Conservation (phyloP, 2,797 vertebrate genomes). For the Hypotaenidia okinawae region DNA sequence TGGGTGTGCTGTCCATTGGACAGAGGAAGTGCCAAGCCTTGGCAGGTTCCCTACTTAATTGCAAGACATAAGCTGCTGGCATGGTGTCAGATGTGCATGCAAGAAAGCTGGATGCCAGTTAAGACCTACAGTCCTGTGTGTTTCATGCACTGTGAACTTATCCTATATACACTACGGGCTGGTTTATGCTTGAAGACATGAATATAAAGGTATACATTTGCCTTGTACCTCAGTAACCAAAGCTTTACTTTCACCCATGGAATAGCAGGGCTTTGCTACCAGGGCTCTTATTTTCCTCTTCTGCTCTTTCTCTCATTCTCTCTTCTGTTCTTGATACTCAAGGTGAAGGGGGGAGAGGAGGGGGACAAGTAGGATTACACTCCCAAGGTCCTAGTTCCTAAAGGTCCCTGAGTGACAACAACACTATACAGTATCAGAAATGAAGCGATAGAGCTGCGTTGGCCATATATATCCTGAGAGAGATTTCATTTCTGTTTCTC, state of each 20-base stretch:
- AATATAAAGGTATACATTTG: slow-evolving; percentile 29
- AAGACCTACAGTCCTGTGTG: slow-evolving; percentile 52
- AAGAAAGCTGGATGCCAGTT: slow-evolving; percentile 50
- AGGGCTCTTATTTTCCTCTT: background rate
- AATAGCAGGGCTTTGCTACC: slow-evolving; percentile 38
- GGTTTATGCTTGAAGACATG: slow-evolving; percentile 35
- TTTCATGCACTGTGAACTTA: slow-evolving; percentile 65
- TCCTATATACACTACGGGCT: slow-evolving; percentile 49
- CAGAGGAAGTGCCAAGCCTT: slow-evolving; percentile 50
- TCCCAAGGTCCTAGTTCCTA: slow-evolving; percentile 65
- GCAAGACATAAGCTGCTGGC: slow-evolving; percentile 66
- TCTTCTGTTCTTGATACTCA: slow-evolving; percentile 8
- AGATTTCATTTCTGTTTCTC: slow-evolving; percentile 49
- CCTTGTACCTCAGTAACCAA: slow-evolving; percentile 8
- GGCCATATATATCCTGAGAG: slow-evolving; percentile 68
- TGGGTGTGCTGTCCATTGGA: slow-evolving; percentile 31
- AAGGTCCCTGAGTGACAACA: slow-evolving; percentile 72
- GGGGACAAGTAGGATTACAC: slow-evolving; percentile 44
- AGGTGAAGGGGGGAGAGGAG: background rate
- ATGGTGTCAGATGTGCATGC: slow-evolving; percentile 43
- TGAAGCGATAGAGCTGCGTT: slow-evolving; percentile 29
- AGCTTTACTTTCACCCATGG: slow-evolving; percentile 6
- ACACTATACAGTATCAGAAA: slow-evolving; percentile 67
- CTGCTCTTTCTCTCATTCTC: background rate
- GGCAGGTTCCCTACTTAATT: slow-evolving; percentile 42